Evolutionary conservation across 1,140 invertebrate genomes (phyloP).

Genomic region (Anastrepha obliqua): DNA sequence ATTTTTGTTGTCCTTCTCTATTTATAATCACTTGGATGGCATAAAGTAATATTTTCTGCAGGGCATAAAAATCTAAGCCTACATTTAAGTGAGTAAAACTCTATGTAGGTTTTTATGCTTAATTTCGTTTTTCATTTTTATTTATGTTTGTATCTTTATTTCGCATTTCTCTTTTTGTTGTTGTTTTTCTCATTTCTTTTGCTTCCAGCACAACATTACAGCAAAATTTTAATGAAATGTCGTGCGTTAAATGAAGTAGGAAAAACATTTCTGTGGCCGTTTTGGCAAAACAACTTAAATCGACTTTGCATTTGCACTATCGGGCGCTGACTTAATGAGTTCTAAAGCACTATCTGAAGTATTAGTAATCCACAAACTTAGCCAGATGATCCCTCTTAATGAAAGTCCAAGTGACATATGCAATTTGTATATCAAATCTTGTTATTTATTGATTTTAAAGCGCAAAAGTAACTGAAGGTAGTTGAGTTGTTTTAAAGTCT

Average conservation of each 20-base stretch:
- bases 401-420: no score
- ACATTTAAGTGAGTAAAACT: not conserved
- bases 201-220: not conserved
- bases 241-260: constrained; percentile 24
- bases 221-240: constrained; percentile 37
- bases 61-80: not conserved
- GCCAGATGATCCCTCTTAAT: no score
- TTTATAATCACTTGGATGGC: not conserved
- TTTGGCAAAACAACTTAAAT: no score
- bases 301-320: no score
- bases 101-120: not conserved
- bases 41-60: not conserved
- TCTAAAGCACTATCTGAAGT: no score
- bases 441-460: no score
- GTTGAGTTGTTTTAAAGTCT: no score
- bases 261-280: constrained; percentile 7
- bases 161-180: not conserved
- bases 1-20: not conserved
- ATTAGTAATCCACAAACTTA: no score
- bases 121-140: not conserved
- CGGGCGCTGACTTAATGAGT: no score
- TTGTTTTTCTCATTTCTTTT: not conserved
- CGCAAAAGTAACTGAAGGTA: no score
- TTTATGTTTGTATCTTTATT: not conserved
- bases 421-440: no score